Evolutionary conservation across 2,888 invertebrate species (phyloP).

Genomic region (Hedychridium roseum): DNA sequence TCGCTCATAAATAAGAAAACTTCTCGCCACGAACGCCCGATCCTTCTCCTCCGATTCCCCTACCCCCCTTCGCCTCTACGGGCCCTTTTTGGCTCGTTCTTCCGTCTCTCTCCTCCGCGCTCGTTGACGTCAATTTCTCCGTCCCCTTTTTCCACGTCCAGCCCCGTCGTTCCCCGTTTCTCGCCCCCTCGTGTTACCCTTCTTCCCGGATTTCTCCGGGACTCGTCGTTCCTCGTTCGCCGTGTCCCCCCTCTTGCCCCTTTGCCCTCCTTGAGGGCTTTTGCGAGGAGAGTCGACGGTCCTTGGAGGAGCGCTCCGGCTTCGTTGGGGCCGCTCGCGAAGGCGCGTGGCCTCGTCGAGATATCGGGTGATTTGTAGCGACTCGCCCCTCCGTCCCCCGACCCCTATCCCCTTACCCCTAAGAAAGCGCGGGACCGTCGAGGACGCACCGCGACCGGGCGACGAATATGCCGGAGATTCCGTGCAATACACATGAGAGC

Average conservation of each 20-base stretch:
- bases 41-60: constrained; percentile 6
- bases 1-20: constrained; percentile 49
- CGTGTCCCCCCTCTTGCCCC: too few species aligned
- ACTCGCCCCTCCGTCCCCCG: constrained; percentile 33
- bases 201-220: too few species aligned
- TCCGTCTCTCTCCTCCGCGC: constrained; percentile 1
- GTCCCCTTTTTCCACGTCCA: not conserved
- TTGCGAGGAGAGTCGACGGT: too few species aligned
- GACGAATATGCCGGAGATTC: constrained; percentile 16
- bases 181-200: too few species aligned
- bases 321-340: too few species aligned
- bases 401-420: not conserved
- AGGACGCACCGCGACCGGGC: constrained; percentile 6
- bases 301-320: too few species aligned
- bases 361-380: constrained; percentile 52
- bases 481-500: constrained; percentile 22
- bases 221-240: too few species aligned
- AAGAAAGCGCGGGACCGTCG: constrained; percentile 13
- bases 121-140: not conserved
- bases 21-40: constrained; percentile 27
- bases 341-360: constrained; percentile 39
- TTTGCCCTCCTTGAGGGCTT: constrained; percentile 9
- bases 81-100: not conserved
- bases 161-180: not conserved
- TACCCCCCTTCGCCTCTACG: constrained; percentile 4